Evolutionary conservation across 2,113 vertebrate genomes (phyloP), one percentile per base, ranked within the genome.

Genomic region (Gambusia affinis): DNA sequence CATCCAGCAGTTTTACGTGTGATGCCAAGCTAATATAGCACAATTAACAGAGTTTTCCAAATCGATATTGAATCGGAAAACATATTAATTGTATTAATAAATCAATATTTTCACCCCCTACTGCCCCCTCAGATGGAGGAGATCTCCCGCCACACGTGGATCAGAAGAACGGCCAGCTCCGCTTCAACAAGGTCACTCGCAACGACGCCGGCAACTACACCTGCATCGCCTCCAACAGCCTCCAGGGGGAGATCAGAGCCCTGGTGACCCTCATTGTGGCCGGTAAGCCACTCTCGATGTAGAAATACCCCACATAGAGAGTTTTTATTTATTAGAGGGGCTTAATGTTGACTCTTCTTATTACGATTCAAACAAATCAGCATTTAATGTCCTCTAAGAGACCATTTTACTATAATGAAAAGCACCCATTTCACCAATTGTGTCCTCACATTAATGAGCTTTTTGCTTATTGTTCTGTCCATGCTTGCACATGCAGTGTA

Each of bases 221-320:
- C 0, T 99, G 98, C 91, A 94, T 96, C 0, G 98, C 98, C 42
- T 97, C 96, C 79, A 99, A 99, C 66, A 93, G 90, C 90, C 93
- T 95, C 0, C 98, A 99, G 91, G 98, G 98, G 77, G 95, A 98
- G 94, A 99, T 99, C 89, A 92, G 92, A 22, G 96, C 98, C 33
- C 78, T 94, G 0, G 97, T 99, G 60, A 91, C 95, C 67, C 95
- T 99, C 3, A 95, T 94, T 2, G 97, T 98, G 81, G 97, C 97
- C 93, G 97, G 98, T 99, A 84, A 94, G 79, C 15, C 5, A 8
- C 72, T 71, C 19, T 7, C 71, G 31, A 8, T 47, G 44, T 24
- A 37, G 67, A 1, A 28, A 19, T 47, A 47, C 15, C 44, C 15
- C 44, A 15, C 44, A 47, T 1, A 6, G 44, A 47, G 15, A 19